A percentile compares a stretch with the other conserved stretches of the same genome.
Conservation (phyloP, 2,113 vertebrate genomes). For the Conger conger region DNA sequence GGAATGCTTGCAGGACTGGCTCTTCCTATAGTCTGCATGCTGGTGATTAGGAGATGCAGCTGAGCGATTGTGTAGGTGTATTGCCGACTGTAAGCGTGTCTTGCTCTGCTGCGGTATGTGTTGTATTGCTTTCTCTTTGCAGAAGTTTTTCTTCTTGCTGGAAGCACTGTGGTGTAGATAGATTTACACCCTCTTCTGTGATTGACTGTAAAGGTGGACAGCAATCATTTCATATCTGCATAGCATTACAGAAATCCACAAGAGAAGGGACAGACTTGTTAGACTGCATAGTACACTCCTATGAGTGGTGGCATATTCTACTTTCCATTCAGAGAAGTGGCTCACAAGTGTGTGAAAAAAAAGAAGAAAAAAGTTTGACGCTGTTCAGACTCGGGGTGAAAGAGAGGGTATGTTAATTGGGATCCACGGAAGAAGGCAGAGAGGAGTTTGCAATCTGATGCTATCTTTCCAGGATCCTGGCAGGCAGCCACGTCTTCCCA, state of each 20-base stretch:
- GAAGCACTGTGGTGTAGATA: neutral
- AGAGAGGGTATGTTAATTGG: slow-evolving; percentile 28
- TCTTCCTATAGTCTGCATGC: neutral
- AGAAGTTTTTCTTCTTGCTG: slow-evolving; percentile 15
- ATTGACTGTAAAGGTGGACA: neutral
- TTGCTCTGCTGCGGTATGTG: neutral
- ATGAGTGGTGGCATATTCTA: neutral
- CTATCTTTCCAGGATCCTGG: slow-evolving; percentile 32
- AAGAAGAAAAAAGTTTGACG: slow-evolving; percentile 12
- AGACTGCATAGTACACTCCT: neutral
- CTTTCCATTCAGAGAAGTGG: neutral
- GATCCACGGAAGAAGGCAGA: slow-evolving; percentile 27
- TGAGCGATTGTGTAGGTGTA: neutral
- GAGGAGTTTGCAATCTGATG: slow-evolving; percentile 19
- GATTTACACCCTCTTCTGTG: neutral
- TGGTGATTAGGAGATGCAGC: neutral
- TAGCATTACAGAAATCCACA: neutral
- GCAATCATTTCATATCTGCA: neutral
- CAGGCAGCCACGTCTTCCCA: slow-evolving; percentile 28
- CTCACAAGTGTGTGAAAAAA: neutral
- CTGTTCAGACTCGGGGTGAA: neutral
- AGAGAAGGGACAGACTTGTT: neutral
- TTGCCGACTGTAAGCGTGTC: neutral
- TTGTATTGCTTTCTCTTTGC: neutral
- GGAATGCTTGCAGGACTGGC: neutral